Evolutionary conservation across 2,888 invertebrate species (phyloP), one percentile per base, ranked within the genome.

Genomic region (Drosophila anomalata): DNA sequence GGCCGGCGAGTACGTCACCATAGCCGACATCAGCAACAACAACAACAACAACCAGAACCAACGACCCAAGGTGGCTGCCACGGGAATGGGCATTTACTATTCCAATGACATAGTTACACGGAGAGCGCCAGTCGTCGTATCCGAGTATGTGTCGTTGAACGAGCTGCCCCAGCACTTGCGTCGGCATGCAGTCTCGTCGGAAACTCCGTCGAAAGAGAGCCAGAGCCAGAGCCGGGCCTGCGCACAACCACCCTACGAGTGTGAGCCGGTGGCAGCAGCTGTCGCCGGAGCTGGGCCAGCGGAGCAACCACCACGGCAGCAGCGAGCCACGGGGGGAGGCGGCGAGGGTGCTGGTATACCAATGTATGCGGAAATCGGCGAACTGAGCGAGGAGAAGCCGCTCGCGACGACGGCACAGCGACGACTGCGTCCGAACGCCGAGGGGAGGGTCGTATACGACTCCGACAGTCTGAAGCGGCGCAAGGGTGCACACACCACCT

Each of bases 401-500:
- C 85, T 83, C 68, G 69, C 75, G 52, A 75, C 82, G 53, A 9
- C 62, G 41, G 96, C 73, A 26, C 57, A 58, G 22, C 94, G 96
- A 87, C 96, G 97, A 42, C 96, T 95, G 36, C 92, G 97, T 47
- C 75, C 90, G 56, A 96, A 97, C 91, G 95, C 97, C 24, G 96
- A 96, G 87, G 97, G 97, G 55, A 96, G 96, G 93, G 96, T 97
- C 47, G 95, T 97, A 69, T 97, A 96, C 92, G 96, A 96, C 73
- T 97, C 97, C 20, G 97, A 97, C 84, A 97, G 97, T 89, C 92
- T 97, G 74, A 95, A 95, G 89, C 93, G 96, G 81, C 90, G 91
- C 77, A 96, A 96, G 93, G 95, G 95, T 68, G 95, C 96, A 14
- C 96, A 96, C 88, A 96, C 96, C 39, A 96, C 97, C 33, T 97